Base-by-base conservation (phyloP, 92 coral and sea anemone genomes). In the Heteractis magnifica region DNA sequence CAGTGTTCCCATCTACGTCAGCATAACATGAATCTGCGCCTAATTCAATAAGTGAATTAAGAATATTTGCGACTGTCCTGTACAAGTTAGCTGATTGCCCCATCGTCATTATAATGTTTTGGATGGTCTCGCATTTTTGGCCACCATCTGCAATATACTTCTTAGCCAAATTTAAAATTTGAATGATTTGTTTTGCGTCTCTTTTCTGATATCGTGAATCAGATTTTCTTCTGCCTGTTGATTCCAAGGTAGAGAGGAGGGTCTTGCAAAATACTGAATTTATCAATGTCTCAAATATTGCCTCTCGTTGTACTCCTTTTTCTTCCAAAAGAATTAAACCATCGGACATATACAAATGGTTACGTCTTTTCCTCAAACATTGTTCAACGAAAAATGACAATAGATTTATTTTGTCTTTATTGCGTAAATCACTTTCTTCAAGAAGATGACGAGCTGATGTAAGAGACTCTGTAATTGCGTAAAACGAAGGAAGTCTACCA, bases 371-470 rank as follows among this genome's bases (percentile, higher is more conserved):
- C 12, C 26, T 62, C 70, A 62, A 62, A 62, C 9, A 62, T 0
- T 62, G 70, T 18, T 62, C 70, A 62, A 62, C 20, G 23, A 62
- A 62, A 16, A 62, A 62, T 62, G 70, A 62, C 10, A 62, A 62
- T 62, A 62, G 18, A 23, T 62, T 62, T n/a, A 62, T 62, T 1
- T n/a, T n/a, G 70, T 62, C 70, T 62, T 62, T 62, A 20, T 23
- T 62, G 19, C 20, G 70, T 10, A 62, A 62, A n/a, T 10, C 10
- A 18, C 70, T 62, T 62, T n/a, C 26, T n/a, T 62, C 70, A 18
- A n/a, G 70, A 62, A 62, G 70, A 62, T 62, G 19, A 62, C 70
- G 70, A 16, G 70, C 70, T 62, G 70, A 62, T 16, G 26, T 62
- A 4, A 62, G 70, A 62, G 26, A 62, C 70, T 62, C 6, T 18